phyloP scores from a whole-genome alignment of 2,113 vertebrate genomes.

The Chiloscyllium plagiosum region DNA sequence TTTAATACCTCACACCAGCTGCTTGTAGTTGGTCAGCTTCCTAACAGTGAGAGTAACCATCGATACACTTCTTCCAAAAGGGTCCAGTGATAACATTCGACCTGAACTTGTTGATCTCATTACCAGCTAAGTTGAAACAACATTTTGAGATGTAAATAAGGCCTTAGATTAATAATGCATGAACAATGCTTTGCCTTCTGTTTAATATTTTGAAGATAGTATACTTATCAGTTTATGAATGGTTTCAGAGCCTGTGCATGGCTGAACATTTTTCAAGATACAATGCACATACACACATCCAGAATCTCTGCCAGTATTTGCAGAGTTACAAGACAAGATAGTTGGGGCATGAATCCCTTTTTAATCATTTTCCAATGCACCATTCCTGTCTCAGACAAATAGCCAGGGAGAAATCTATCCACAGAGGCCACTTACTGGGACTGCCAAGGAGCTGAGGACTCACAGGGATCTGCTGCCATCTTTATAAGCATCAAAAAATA shows the following conservation, averaged over 20 bases:
- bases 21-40: no score
- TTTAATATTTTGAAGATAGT: no score
- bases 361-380: not conserved
- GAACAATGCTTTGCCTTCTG: no score
- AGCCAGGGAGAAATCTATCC: not conserved
- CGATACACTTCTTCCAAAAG: no score
- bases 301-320: not conserved
- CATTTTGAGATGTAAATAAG: no score
- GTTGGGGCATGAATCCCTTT: not conserved
- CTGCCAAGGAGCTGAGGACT: not conserved
- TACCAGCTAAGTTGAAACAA: no score
- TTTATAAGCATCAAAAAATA: not conserved
- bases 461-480: not conserved
- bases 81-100: no score
- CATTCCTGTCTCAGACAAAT: not conserved
- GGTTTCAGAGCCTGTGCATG: not conserved
- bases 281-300: not conserved
- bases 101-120: no score
- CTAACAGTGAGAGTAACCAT: no score
- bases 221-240: not conserved
- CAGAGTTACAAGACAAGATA: not conserved
- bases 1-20: no score
- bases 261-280: not conserved
- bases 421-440: not conserved
- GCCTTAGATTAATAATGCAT: no score